Base-by-base conservation (phyloP, 2,888 invertebrate species). In the Thymelicus lineola region DNA sequence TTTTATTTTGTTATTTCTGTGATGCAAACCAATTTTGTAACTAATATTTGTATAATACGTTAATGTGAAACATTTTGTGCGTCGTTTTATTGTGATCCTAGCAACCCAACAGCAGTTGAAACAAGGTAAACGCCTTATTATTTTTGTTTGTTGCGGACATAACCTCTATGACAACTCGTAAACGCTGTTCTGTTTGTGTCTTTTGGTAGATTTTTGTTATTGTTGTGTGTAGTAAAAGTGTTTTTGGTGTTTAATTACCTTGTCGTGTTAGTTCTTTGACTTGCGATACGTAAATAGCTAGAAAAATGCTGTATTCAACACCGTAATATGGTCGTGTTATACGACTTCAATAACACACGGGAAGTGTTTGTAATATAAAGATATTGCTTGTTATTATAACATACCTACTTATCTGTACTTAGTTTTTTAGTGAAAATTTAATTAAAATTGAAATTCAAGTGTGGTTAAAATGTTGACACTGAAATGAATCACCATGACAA, bases 1-100 rank as follows among this genome's bases (percentile, higher is more conserved):
- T 94, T 94, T 91, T 93, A 92, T 93, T 94, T 90, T 88, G 93
- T 94, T 94, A 89, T 92, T 94, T 93, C 88, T 93, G 94, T 94
- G 89, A 92, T 89, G 90, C 94, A 93, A 94, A 89, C 93, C 86
- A 83, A 88, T 89, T 90, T 91, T 90, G 84, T 90, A 86, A 89
- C 84, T 88, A 90, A 86, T 84, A 87, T 88, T 87, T 86, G 81
- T 83, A 86, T 83, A 83, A 86, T 85, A 86, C 85, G 82, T 86
- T 81, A 79, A 77, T 85, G 91, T 91, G 89, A 86, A 86, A 82
- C 74, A 85, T 87, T 85, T 85, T 85, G 94, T 94, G 93, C 81
- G 81, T 58, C 58, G 82, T 83, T 82, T 83, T 86, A 85, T 79
- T 86, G 90, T 91, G 92, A 82, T 88, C 88, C 84, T 84, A 77